Percentiles rank a stretch among this genome's conserved stretches.
These are phyloP conservation scores for human (Homo sapiens) DNA, from an alignment of 2,113 vertebrate species.

Conservation along the genomic window DNA sequence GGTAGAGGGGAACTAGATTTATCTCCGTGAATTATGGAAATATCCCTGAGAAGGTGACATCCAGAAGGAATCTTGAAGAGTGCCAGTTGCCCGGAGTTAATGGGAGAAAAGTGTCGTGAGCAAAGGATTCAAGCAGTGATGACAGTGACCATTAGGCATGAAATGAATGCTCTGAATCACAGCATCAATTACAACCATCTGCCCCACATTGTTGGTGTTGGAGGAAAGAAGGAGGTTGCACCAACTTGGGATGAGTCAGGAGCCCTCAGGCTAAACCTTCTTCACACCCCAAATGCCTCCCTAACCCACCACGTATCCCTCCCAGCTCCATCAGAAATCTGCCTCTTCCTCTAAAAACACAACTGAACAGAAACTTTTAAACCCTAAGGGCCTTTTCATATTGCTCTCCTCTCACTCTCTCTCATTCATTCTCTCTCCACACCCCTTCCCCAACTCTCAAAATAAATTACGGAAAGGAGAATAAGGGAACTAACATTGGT, in stretches of 20 bases:
- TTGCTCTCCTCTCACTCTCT: neutral
- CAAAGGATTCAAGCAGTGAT: neutral
- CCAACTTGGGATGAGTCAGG: neutral
- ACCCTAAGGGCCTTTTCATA: neutral
- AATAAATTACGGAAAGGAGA: neutral
- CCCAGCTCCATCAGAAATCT: neutral
- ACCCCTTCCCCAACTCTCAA: neutral
- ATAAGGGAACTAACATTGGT: neutral
- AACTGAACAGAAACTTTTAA: neutral
- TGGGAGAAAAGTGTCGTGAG: neutral
- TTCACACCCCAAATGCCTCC: neutral
- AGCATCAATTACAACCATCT: neutral
- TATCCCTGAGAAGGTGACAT: neutral
- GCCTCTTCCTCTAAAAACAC: neutral
- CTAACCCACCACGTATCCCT: no score
- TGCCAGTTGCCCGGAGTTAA: no score
- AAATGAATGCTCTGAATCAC: fast-evolving
- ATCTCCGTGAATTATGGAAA: neutral
- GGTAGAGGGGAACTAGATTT: fast-evolving
- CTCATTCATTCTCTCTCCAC: neutral
- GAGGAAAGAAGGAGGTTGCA: no score
- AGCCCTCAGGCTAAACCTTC: neutral
- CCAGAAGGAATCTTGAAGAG: neutral
- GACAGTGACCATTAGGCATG: no score
- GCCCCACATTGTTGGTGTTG: neutral